Evolutionary conservation across 2,797 vertebrate genomes (phyloP), one percentile per base, ranked within the genome.

Genomic region (Gallinago solitaria): DNA sequence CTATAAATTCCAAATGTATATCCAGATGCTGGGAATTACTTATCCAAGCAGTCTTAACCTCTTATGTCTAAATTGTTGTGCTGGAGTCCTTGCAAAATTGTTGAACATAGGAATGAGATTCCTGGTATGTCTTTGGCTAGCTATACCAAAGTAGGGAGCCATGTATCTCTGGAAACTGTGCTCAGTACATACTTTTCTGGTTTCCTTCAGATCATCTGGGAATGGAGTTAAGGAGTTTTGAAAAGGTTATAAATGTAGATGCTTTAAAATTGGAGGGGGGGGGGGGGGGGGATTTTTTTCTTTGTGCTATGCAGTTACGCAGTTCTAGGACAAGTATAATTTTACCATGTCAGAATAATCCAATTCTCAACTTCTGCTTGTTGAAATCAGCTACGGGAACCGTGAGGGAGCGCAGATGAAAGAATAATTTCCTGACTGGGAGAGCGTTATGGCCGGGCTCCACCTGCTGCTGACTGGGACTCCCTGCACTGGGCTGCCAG

Each of bases 261-360:
- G 32, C 30, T 69, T 77, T 77, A 43, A 65, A 33, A 67, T 2
- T 30, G 12, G 39, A 41, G 6, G 3, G 11, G 8, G 11, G 2
- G 0, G n/a, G 11, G 2, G 2, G 1, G 1, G 19, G 20, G 20
- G 21, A 47, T 47, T n/a, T 8, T 63, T 69, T 48, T 43, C 30
- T 65, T 8, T 1, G n/a, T 45, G 30, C 8, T 53, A 17, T 0
- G 0, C 37, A 54, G 11, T 54, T 75, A 19, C 0, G 0, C 37
- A 54, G 11, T 51, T 75, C 25, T 64, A 33, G n/a, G 21, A 67
- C 13, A 43, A 43, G 32, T 45, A 14, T 9, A 21, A 39, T 51
- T 56, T 30, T 56, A 16, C 14, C 6, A 8, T 9, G 78, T 41
- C 60, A 23, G 48, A 71, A 81, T 25, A 78, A 80, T n/a, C 15